Evolutionary conservation across 2,888 invertebrate species (phyloP), one percentile per base, ranked within the genome.

Genomic region (Nomada flava): DNA sequence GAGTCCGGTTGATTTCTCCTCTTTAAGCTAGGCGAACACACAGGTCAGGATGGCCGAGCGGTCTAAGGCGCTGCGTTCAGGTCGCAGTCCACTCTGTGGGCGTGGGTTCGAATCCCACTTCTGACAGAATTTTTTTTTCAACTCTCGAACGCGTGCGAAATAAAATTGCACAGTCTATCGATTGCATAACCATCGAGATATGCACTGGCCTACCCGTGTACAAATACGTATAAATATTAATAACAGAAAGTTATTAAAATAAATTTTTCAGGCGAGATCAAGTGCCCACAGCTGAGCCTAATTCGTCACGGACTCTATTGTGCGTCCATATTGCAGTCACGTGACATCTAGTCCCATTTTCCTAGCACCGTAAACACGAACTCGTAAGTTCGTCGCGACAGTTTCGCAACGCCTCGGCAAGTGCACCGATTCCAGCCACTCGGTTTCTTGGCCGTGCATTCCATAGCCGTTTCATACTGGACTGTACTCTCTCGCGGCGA

Each of bases 41-140:
- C 71, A 26, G 2, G 96, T 97, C 96, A 97, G 96, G 96, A 96
- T 96, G 96, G 96, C 96, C 96, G 96, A 97, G 97, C 96, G 97
- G 97, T 97, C 97, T 97, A 97, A 97, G 97, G 97, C 97, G 97
- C 95, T 94, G 95, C 96, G 95, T 95, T 96, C 96, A 96, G 96
- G 96, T 96, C 95, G 96, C 95, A 97, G 96, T 97, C 97, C 96
- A 95, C 96, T 94, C 95, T 96, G 95, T 96, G 96, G 96, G 96
- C 96, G 96, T 96, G 96, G 96, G 96, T 96, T 96, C 96, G 96
- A 96, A 96, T 96, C 96, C 96, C 96, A 96, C 96, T 96, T 96
- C 96, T 96, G 96, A 96, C 96, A 96, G 94, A 93, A 73, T 70
- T 52, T 65, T 65, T 80, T 65, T 74, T 70, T 44, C 4, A n/a